phyloP scores from a whole-genome alignment of 2,113 vertebrate species.

The Sminthopsis crassicaudata region DNA sequence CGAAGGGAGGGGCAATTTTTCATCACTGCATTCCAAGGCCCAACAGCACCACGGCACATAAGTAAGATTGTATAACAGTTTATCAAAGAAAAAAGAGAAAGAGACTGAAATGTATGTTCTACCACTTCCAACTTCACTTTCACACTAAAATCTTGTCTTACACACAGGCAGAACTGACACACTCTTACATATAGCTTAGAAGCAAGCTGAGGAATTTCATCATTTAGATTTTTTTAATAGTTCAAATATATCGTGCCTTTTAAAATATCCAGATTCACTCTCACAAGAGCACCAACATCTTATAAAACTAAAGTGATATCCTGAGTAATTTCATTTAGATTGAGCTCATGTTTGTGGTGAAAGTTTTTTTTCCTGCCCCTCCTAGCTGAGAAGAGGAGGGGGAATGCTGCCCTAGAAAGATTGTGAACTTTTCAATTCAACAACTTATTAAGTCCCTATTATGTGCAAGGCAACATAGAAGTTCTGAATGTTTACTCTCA shows the following conservation, averaged over 20 bases:
- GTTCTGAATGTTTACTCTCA: not conserved
- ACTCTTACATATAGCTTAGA: constrained; percentile 27
- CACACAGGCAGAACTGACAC: constrained; percentile 6
- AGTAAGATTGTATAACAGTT: not conserved
- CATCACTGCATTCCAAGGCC: not conserved
- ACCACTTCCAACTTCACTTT: constrained; percentile 6
- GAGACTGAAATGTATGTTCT: not conserved
- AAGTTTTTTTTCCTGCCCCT: not conserved
- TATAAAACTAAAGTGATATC: not conserved
- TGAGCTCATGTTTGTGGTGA: constrained; percentile 5
- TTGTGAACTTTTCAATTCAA: not conserved
- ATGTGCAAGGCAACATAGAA: not conserved
- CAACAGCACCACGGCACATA: not conserved
- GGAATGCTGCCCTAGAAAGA: not conserved
- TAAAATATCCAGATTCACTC: constrained; percentile 40
- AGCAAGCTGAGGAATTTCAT: constrained; percentile 22
- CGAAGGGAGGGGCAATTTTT: not conserved
- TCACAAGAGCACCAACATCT: constrained; percentile 30
- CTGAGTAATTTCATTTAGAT: constrained; percentile 39
- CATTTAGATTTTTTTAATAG: constrained; percentile 43
- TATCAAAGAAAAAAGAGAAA: constrained; percentile 34
- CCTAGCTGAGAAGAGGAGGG: constrained; percentile 15
- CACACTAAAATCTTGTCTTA: constrained; percentile 33
- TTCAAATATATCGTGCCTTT: constrained; percentile 16
- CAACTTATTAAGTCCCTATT: not conserved